phyloP scores from a whole-genome alignment of 2,797 vertebrate genomes.

The Macropodus opercularis region DNA sequence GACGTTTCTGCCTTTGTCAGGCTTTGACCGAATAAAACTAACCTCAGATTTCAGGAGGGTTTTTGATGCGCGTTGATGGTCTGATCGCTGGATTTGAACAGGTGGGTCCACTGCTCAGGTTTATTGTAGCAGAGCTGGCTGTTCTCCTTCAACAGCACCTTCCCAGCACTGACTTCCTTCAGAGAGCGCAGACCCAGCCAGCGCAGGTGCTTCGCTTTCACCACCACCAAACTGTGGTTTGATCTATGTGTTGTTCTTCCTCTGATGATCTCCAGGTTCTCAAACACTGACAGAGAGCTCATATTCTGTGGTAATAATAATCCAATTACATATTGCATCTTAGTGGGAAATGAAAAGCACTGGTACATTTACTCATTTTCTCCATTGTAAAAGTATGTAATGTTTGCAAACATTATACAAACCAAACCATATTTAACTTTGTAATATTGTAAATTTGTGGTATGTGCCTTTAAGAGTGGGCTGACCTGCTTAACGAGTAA shows the following conservation, averaged over 20 bases:
- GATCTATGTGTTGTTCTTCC: conserved; percentile 89
- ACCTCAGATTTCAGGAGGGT: conserved; percentile 79
- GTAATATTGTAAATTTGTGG: not conserved
- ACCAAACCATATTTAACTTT: not conserved
- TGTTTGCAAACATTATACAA: not conserved
- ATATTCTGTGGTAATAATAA: conserved; percentile 84
- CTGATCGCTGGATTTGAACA: conserved; percentile 85
- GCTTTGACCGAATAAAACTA: conserved; percentile 55
- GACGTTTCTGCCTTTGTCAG: not conserved
- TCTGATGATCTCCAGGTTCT: conserved; percentile 94
- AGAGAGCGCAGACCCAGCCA: conserved; percentile 89
- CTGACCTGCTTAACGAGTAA: conserved; percentile 35
- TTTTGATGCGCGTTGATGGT: conserved; percentile 62
- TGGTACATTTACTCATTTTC: not conserved
- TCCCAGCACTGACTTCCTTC: conserved; percentile 90
- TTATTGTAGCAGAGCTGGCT: conserved; percentile 83
- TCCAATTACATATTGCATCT: too few species aligned
- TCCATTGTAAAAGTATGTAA: accelerated
- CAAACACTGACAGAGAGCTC: conserved; percentile 89
- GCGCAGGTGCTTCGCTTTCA: conserved; percentile 60
- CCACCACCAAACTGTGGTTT: conserved; percentile 69
- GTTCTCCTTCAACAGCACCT: conserved; percentile 83
- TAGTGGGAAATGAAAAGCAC: too few species aligned
- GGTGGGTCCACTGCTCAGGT: conserved; percentile 80
- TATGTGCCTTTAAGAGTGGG: conserved; percentile 83